Evolutionary conservation across 2,113 vertebrate species (phyloP).

Genomic region (Saccopteryx leptura): DNA sequence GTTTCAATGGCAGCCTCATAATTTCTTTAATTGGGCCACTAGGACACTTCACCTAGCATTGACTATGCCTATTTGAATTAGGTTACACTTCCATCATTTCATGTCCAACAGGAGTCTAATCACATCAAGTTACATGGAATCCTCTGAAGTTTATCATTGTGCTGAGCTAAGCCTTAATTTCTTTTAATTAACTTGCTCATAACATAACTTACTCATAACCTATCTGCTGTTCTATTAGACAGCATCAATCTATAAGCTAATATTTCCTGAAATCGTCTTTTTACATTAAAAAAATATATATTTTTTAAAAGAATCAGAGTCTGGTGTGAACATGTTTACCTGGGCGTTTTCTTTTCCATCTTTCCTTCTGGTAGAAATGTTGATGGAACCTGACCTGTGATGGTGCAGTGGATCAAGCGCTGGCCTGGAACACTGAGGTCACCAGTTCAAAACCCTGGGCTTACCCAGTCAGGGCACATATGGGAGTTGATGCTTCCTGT

Average conservation of each 20-base stretch:
- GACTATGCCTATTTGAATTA: background rate
- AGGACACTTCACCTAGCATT: background rate
- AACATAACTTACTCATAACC: background rate
- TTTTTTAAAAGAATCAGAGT: background rate
- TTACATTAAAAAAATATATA: background rate
- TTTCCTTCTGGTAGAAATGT: background rate
- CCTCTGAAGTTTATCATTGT: background rate
- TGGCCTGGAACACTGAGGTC: too few relatives aligned
- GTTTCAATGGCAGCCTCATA: background rate
- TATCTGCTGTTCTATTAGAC: background rate
- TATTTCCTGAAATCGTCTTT: background rate
- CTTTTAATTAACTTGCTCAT: background rate
- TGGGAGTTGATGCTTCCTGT: too few relatives aligned
- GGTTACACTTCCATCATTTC: background rate
- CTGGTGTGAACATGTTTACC: background rate
- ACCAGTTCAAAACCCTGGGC: too few relatives aligned
- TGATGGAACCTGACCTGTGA: background rate
- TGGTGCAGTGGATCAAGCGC: too few relatives aligned
- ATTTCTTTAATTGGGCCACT: background rate
- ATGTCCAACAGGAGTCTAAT: background rate
- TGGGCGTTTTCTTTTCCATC: background rate
- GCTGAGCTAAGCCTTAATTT: background rate
- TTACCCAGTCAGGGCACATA: too few relatives aligned
- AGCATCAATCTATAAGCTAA: background rate
- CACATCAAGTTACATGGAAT: background rate